Evolutionary conservation across 2,797 vertebrate species (phyloP).

Genomic region (Phyllotis vaccarum): DNA sequence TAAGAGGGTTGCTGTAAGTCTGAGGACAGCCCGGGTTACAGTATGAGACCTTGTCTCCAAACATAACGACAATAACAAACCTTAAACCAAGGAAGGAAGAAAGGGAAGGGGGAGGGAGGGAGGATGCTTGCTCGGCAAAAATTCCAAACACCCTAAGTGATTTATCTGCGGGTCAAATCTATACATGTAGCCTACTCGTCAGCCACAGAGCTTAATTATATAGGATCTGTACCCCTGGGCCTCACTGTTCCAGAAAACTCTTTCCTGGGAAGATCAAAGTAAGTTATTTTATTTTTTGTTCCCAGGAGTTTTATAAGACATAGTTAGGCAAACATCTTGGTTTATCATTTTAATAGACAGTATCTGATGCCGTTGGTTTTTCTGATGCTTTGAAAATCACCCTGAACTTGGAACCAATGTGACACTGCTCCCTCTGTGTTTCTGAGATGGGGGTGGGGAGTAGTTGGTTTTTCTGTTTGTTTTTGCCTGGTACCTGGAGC

Average conservation of each 20-base stretch:
- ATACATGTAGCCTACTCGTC: neutral
- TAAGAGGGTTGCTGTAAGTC: neutral
- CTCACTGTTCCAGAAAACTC: conserved; percentile 33
- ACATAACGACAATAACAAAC: neutral
- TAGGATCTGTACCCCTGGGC: neutral
- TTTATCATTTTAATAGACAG: conserved; percentile 10
- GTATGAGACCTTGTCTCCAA: neutral
- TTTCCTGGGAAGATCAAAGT: conserved; percentile 20
- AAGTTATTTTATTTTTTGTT: neutral
- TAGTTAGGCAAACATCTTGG: neutral
- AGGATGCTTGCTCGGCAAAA: neutral
- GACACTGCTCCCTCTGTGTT: neutral
- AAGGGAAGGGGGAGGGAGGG: no score
- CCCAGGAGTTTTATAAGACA: conserved; percentile 48
- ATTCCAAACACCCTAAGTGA: neutral
- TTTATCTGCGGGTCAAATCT: neutral
- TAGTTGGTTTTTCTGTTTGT: neutral
- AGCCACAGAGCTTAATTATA: neutral
- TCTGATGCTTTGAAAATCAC: neutral
- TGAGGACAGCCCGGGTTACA: neutral
- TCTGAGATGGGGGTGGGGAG: neutral
- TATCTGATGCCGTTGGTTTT: neutral
- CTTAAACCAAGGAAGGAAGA: neutral
- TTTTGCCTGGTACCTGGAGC: neutral
- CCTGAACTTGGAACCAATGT: neutral